Evolutionary conservation across 2,113 vertebrate species (phyloP).

Genomic region (Cynopterus brachyotis): DNA sequence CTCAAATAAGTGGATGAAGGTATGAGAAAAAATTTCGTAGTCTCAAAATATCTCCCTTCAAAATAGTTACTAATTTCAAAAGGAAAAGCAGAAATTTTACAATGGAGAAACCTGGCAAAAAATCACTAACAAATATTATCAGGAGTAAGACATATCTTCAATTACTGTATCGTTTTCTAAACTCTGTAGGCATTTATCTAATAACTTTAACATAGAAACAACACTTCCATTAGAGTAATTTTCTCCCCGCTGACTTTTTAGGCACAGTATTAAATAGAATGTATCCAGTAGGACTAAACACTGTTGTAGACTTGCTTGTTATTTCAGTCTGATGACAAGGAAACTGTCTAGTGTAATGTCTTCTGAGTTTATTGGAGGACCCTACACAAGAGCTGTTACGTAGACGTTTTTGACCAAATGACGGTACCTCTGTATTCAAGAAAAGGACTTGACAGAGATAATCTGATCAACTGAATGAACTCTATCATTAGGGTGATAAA

Average conservation of each 20-base stretch:
- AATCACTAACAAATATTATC: background rate
- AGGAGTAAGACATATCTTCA: background rate
- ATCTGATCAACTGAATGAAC: background rate
- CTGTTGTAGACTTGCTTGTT: background rate
- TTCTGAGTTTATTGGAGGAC: background rate
- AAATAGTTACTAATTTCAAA: constrained; percentile 11
- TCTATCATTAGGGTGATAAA: background rate
- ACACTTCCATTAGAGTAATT: background rate
- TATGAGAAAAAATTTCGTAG: background rate
- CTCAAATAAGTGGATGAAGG: background rate
- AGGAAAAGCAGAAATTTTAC: background rate
- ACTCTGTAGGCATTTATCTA: background rate
- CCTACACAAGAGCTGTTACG: background rate
- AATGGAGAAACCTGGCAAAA: background rate
- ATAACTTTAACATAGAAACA: background rate
- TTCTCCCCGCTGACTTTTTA: background rate
- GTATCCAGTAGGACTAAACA: background rate
- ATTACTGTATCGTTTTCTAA: background rate
- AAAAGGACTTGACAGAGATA: background rate
- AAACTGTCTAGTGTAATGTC: background rate
- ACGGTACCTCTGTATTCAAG: background rate
- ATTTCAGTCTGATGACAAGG: background rate
- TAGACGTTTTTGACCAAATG: constrained; percentile 17
- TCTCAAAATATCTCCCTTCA: background rate
- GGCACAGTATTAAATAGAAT: background rate